A percentile compares a stretch with the other conserved stretches of the same genome.
Conservation (phyloP, 2,797 vertebrate genomes). For the Bradypus variegatus region DNA sequence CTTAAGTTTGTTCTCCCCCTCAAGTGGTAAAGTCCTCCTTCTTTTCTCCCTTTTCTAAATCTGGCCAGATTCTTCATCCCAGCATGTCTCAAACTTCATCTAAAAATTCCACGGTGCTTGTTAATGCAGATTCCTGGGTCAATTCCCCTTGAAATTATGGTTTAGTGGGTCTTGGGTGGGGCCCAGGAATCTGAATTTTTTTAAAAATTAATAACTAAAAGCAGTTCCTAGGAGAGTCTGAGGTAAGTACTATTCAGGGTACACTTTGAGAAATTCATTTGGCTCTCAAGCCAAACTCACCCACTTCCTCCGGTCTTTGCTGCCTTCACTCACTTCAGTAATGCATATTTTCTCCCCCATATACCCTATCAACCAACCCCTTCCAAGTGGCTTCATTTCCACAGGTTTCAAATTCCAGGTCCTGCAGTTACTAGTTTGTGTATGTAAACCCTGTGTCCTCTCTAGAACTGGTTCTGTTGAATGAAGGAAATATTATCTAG, state of each 20-base stretch:
- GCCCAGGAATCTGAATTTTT: neutral
- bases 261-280: neutral
- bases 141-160: neutral
- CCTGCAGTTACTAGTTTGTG: neutral
- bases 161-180: neutral
- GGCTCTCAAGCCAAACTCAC: neutral
- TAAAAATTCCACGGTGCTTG: neutral
- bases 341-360: neutral
- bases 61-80: neutral
- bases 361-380: neutral
- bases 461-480: neutral
- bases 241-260: neutral
- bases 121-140: neutral
- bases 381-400: neutral
- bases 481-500: neutral
- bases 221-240: neutral
- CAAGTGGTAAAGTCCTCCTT: neutral
- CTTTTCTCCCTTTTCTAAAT: neutral
- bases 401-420: neutral
- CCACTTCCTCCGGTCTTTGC: neutral
- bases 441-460: neutral
- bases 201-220: neutral
- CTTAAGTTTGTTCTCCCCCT: neutral
- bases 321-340: neutral
- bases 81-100: neutral